A percentile compares a stretch with the other conserved stretches of the same genome.
Evolutionary conservation across 2,888 invertebrate species (phyloP).

Genomic region (Caenorhabditis macrosperma): DNA sequence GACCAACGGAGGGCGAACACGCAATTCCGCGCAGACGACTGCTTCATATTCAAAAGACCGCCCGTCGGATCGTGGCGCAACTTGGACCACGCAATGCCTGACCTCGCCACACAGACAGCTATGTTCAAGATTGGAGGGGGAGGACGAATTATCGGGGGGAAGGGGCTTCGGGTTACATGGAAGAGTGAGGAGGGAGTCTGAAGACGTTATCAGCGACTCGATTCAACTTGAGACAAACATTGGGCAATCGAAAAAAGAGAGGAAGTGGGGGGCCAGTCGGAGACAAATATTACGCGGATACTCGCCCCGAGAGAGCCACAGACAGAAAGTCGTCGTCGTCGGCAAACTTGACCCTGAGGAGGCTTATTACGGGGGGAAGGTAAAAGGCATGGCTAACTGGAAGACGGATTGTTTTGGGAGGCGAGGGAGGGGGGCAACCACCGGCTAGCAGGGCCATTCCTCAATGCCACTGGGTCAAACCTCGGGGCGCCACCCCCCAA

Average conservation of each 20-base stretch:
- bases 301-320: background rate
- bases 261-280: background rate
- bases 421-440: conserved; percentile 5
- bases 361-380: background rate
- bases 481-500: conserved; percentile 25
- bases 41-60: conserved; percentile 50
- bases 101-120: conserved; percentile 9
- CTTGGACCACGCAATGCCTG: conserved; percentile 29
- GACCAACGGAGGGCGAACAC: background rate
- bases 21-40: conserved; percentile 11
- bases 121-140: background rate
- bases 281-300: conserved; percentile 31
- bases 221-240: background rate
- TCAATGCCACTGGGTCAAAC: conserved; percentile 55
- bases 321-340: conserved; percentile 9
- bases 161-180: background rate
- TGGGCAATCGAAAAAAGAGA: conserved; percentile 27
- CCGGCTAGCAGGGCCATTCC: conserved; percentile 26
- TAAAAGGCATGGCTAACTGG: conserved; percentile 47
- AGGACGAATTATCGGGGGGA: background rate
- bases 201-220: background rate
- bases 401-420: conserved; percentile 31
- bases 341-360: conserved; percentile 43
- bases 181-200: no score
- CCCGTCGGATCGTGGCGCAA: conserved; percentile 21